Percentiles rank a stretch among this genome's conserved stretches.
Evolutionary conservation across 2,888 invertebrate species (phyloP).

Genomic region (Spodoptera picta): DNA sequence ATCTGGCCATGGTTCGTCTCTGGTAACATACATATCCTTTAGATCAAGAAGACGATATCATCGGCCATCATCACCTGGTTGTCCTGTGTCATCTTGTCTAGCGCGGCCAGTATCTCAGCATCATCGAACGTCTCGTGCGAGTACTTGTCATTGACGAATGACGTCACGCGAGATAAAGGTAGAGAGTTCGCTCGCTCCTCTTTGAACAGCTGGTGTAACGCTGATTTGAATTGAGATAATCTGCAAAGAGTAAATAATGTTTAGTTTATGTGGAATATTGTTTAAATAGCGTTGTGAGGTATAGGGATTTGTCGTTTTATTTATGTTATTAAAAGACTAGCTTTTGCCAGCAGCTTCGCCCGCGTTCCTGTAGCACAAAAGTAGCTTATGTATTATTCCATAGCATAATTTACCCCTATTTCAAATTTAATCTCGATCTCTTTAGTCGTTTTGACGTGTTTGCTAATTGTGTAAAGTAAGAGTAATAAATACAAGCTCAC

Average conservation of each 20-base stretch:
- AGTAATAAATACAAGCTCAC: too few relatives aligned
- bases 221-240: slow-evolving; percentile 91
- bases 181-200: slow-evolving; percentile 93
- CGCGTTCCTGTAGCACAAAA: too few relatives aligned
- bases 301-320: too few relatives aligned
- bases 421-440: too few relatives aligned
- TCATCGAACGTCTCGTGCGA: slow-evolving; percentile 88
- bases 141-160: slow-evolving; percentile 90
- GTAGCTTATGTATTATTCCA: too few relatives aligned
- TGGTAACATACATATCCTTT: slow-evolving; percentile 62
- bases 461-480: too few relatives aligned
- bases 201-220: slow-evolving; percentile 93
- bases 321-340: too few relatives aligned
- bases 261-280: too few relatives aligned
- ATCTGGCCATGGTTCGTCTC: neutral
- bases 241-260: slow-evolving; percentile 58
- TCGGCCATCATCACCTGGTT: slow-evolving; percentile 98
- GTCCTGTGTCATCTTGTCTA: slow-evolving; percentile 94
- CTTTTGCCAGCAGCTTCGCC: too few relatives aligned
- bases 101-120: slow-evolving; percentile 93
- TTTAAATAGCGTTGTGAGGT: too few relatives aligned
- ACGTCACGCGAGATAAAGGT: slow-evolving; percentile 90
- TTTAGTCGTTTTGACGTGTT: too few relatives aligned
- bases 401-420: too few relatives aligned
- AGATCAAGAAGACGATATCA: slow-evolving; percentile 94